Evolutionary conservation across 2,797 vertebrate genomes (phyloP).

Genomic region (Microcaecilia unicolor): DNA sequence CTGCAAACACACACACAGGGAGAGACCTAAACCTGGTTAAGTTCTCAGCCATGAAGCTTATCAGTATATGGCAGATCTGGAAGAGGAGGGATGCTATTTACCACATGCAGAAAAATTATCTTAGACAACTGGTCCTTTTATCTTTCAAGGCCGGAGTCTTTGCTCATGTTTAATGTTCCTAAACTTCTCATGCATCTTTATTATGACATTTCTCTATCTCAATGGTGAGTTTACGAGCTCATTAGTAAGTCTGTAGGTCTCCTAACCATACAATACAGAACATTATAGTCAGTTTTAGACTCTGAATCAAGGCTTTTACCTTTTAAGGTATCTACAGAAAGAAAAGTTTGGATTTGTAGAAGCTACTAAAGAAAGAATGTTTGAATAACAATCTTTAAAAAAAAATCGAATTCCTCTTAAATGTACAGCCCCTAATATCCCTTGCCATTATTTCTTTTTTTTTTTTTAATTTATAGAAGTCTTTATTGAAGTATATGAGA

Average conservation of each 20-base stretch:
- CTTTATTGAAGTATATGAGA: too few species aligned
- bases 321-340: neutral
- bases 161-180: constrained; percentile 14
- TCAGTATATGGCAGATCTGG: neutral
- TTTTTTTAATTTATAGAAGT: too few species aligned
- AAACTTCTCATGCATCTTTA: constrained; percentile 19
- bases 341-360: neutral
- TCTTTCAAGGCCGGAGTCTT: constrained; percentile 7
- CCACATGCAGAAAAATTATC: constrained; percentile 11
- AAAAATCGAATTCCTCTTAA: too few species aligned
- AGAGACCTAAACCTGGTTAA: constrained; percentile 3
- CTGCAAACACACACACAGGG: neutral
- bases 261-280: constrained; percentile 2
- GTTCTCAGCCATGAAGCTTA: constrained; percentile 1
- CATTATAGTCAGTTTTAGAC: neutral
- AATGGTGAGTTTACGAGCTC: constrained; percentile 12
- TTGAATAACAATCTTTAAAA: too few species aligned
- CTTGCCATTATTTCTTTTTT: too few species aligned
- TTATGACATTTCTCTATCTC: constrained; percentile 8
- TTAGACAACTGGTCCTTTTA: constrained; percentile 15
- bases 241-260: constrained; percentile 13
- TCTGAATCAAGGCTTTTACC: too few species aligned
- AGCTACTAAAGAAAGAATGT: too few species aligned
- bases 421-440: too few species aligned
- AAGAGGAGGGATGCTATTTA: constrained; percentile 3